Evolutionary conservation across 2,888 invertebrate genomes (phyloP).

Genomic region (Sarcophaga rosellei): DNA sequence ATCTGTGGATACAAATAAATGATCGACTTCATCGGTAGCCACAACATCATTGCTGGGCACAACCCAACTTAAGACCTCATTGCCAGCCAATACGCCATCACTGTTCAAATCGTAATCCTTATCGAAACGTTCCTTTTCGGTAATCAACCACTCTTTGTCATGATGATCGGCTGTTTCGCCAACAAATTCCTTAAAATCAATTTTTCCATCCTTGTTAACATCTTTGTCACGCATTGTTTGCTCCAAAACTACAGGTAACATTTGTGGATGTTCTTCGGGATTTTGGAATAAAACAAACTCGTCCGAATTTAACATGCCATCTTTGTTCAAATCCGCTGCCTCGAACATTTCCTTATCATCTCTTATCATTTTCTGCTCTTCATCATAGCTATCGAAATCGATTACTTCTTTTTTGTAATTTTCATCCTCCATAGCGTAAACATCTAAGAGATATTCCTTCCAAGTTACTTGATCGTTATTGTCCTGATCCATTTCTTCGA

Average conservation of each 20-base stretch:
- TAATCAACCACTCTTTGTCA: conserved; percentile 87
- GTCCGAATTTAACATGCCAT: conserved; percentile 87
- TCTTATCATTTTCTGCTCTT: conserved; percentile 84
- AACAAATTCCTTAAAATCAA: conserved; percentile 87
- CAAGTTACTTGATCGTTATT: conserved; percentile 91
- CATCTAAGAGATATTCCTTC: conserved; percentile 94
- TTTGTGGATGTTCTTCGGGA: conserved; percentile 95
- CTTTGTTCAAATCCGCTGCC: conserved; percentile 91
- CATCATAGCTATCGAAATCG: conserved; percentile 82
- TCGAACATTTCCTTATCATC: conserved; percentile 94
- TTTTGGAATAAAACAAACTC: conserved; percentile 96
- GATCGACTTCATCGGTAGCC: conserved; percentile 94
- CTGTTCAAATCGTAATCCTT: conserved; percentile 91
- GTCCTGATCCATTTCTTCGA: conserved; percentile 93
- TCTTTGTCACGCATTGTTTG: conserved; percentile 95
- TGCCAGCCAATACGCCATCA: conserved; percentile 89
- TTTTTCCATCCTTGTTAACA: conserved; percentile 89
- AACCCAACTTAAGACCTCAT: conserved; percentile 94
- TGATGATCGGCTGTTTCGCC: conserved; percentile 83
- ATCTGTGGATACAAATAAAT: conserved; percentile 93
- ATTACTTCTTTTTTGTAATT: conserved; percentile 78
- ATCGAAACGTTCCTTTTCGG: conserved; percentile 92
- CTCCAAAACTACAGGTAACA: conserved; percentile 90
- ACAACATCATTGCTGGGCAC: conserved; percentile 95
- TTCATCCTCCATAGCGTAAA: conserved; percentile 89